Percentiles rank a stretch among this genome's conserved stretches.
Conservation (phyloP, 2,888 invertebrate genomes). For the Parelbella ahira region DNA sequence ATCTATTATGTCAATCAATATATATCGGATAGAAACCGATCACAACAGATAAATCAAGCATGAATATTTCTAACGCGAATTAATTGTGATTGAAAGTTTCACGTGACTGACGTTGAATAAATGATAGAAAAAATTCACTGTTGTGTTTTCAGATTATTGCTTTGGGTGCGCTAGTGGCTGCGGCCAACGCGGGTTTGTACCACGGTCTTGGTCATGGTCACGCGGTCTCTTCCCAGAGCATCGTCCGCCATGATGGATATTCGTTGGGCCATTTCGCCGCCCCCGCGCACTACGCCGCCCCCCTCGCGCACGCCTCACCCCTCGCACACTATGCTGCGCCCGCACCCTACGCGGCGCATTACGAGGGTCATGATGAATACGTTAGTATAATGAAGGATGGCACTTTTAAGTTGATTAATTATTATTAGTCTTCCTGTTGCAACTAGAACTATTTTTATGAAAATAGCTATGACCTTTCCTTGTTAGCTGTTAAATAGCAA, state of each 20-base stretch:
- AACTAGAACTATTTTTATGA: too few species aligned
- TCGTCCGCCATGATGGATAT: constrained; percentile 56
- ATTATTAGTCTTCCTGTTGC: too few species aligned
- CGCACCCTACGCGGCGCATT: constrained; percentile 31
- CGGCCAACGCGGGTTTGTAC: constrained; percentile 78
- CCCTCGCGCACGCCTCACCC: constrained; percentile 33
- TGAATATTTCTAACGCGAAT: constrained; percentile 16
- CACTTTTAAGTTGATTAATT: too few species aligned
- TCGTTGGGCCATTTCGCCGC: constrained; percentile 47
- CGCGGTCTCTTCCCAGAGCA: constrained; percentile 70
- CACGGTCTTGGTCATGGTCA: constrained; percentile 50
- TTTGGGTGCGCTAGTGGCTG: constrained; percentile 66
- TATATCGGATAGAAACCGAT: too few species aligned
- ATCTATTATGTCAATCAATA: too few species aligned
- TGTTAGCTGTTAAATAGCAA: constrained; percentile 6
- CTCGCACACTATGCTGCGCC: constrained; percentile 33
- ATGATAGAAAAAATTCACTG: background rate
- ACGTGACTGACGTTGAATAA: constrained; percentile 8
- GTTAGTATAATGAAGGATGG: constrained; percentile 7
- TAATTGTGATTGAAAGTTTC: constrained; percentile 9
- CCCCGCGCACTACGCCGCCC: constrained; percentile 35
- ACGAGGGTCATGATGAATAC: constrained; percentile 55
- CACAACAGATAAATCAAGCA: constrained; percentile 14
- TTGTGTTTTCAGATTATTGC: constrained; percentile 58
- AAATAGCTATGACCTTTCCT: constrained; percentile 19